Conservation (phyloP, 2,113 vertebrate genomes). For the Donacobius atricapilla region DNA sequence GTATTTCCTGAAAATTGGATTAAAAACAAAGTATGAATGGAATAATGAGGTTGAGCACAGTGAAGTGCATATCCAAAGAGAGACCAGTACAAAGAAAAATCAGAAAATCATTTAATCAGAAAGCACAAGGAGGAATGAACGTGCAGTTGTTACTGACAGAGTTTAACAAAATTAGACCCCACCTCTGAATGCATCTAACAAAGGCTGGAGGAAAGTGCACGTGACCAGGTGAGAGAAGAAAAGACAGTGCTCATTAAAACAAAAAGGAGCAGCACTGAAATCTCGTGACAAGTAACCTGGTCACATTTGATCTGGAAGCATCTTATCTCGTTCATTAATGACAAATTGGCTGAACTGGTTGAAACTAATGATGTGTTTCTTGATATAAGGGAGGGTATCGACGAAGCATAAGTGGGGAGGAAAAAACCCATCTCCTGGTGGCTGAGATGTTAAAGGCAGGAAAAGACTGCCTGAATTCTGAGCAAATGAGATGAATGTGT, state of each 20-base stretch:
- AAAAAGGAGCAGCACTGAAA: background rate
- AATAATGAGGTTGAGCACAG: background rate
- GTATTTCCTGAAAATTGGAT: background rate
- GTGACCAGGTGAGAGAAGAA: background rate
- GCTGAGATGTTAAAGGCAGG: background rate
- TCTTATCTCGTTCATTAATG: background rate
- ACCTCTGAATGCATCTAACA: background rate
- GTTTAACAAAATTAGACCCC: background rate
- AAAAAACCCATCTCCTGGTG: background rate
- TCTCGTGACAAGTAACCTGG: background rate
- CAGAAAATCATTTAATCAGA: background rate
- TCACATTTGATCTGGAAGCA: background rate
- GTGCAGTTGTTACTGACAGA: background rate
- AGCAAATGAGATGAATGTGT: background rate
- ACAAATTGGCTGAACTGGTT: background rate
- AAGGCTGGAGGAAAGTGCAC: background rate
- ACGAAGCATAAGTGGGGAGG: background rate
- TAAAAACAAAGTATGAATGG: background rate
- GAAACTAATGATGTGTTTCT: background rate
- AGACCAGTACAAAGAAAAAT: background rate
- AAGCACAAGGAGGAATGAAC: background rate
- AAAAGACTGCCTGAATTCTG: background rate
- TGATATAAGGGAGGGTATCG: background rate
- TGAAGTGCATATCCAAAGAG: background rate
- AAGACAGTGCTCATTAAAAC: background rate